phyloP scores from a whole-genome alignment of 2,888 invertebrate species.

The Cancer borealis region DNA sequence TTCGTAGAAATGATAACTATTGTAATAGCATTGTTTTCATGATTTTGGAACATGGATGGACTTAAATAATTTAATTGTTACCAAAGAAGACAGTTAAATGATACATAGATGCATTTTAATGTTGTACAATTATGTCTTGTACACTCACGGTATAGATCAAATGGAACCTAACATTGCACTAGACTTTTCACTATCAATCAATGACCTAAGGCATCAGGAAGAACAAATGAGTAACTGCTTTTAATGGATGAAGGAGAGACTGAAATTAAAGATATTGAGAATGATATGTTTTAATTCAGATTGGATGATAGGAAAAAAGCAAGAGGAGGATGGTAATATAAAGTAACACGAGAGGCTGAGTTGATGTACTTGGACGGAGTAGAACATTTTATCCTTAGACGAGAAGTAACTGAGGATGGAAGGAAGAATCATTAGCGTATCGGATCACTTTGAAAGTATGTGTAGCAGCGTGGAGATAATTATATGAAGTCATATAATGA shows the following conservation, averaged over 20 bases:
- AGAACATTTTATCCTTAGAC: slow-evolving; percentile 5
- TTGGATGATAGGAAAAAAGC: neutral
- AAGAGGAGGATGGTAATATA: neutral
- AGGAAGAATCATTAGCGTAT: neutral
- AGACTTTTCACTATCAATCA: neutral
- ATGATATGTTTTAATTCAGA: neutral
- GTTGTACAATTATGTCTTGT: neutral
- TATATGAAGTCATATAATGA: neutral
- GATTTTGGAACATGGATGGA: neutral
- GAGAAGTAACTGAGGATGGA: neutral
- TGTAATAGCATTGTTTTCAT: neutral
- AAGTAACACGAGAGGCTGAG: neutral
- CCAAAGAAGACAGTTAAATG: neutral
- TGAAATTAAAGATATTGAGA: neutral
- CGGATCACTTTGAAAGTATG: too few species aligned
- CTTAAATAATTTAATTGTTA: neutral
- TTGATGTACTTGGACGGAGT: neutral
- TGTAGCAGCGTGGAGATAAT: neutral
- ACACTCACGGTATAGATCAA: neutral
- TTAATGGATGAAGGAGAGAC: neutral
- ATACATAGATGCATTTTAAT: neutral
- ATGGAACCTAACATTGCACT: neutral
- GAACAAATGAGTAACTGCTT: neutral
- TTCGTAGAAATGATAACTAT: neutral
- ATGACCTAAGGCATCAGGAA: too few species aligned